Conservation (phyloP, 2,113 vertebrate genomes). For the western clawed frog (Xenopus tropicalis) region DNA sequence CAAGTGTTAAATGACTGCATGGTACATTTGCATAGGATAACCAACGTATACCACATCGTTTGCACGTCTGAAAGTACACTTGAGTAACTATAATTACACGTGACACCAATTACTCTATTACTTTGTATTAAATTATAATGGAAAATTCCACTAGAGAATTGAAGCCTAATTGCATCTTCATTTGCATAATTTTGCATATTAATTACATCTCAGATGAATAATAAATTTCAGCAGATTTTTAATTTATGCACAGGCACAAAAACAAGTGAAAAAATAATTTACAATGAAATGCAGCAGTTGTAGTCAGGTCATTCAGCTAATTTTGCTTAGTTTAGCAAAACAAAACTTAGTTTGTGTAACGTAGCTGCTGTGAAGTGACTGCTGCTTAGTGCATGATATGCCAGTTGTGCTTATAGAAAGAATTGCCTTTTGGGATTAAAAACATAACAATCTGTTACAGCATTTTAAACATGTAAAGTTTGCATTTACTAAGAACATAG, state of each 20-base stretch:
- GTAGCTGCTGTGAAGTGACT: slow-evolving; percentile 73
- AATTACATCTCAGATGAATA: slow-evolving; percentile 99
- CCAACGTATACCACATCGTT: slow-evolving; percentile 96
- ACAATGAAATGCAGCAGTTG: slow-evolving; percentile 77
- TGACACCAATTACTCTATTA: slow-evolving; percentile 99
- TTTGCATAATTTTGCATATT: slow-evolving; percentile 99
- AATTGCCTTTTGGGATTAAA: slow-evolving; percentile 61
- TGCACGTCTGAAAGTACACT: slow-evolving; percentile 99
- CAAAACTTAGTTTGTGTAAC: slow-evolving; percentile 84
- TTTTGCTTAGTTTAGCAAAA: slow-evolving; percentile 89
- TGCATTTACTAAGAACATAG: slow-evolving; percentile 48
- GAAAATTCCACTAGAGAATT: slow-evolving; percentile 99
- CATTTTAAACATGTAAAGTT: slow-evolving; percentile 51
- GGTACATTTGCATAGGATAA: slow-evolving; percentile 97
- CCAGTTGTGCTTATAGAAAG: slow-evolving; percentile 65
- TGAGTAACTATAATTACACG: slow-evolving; percentile 99
- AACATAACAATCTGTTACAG: slow-evolving; percentile 61
- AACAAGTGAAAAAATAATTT: slow-evolving; percentile 96
- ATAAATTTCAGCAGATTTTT: slow-evolving; percentile 99
- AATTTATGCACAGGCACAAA: slow-evolving; percentile 98
- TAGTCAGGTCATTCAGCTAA: slow-evolving; percentile 92
- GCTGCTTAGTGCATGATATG: slow-evolving; percentile 75
- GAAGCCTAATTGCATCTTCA: slow-evolving; percentile 99
- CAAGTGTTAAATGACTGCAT: slow-evolving; percentile 80
- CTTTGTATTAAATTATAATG: slow-evolving; percentile 99